Conservation (phyloP, 1,140 invertebrate genomes). For the Conus ventricosus region DNA sequence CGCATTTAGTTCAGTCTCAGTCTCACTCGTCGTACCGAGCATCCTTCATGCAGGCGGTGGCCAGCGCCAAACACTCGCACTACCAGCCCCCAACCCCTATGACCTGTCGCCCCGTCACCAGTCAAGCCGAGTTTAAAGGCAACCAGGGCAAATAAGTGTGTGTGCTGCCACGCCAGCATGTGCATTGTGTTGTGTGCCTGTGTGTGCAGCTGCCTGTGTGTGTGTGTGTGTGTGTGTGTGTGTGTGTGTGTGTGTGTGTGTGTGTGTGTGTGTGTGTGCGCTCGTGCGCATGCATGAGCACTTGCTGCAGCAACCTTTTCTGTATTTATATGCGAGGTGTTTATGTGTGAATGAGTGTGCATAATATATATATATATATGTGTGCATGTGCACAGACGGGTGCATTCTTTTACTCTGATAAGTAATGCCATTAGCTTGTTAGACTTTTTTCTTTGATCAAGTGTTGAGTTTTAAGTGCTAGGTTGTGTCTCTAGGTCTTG, state of each 20-base stretch:
- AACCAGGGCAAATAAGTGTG: constrained; percentile 6
- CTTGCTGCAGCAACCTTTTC: neutral
- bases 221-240: neutral
- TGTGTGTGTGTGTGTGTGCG: neutral
- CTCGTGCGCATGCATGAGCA: neutral
- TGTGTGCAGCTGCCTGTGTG: too few species aligned
- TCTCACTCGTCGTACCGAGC: constrained; percentile 43
- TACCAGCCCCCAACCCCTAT: constrained; percentile 55
- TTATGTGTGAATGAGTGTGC: too few species aligned
- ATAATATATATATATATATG: too few species aligned
- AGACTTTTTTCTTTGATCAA: neutral
- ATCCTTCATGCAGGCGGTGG: constrained; percentile 45
- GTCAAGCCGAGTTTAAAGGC: neutral
- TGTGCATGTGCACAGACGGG: neutral
- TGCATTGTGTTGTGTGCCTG: neutral
- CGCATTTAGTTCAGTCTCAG: constrained; percentile 39
- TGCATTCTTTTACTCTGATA: too few species aligned
- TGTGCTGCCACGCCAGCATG: neutral
- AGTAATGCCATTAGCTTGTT: too few species aligned
- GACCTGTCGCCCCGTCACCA: constrained; percentile 53
- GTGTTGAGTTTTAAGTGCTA: neutral
- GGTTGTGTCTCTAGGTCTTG: neutral
- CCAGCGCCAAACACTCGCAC: constrained; percentile 42
- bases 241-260: neutral
- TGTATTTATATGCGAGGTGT: too few species aligned